These are phyloP conservation scores for Tetrapedia diversipes DNA, from an alignment of 2,888 invertebrate species.

Conservation along the genomic window DNA sequence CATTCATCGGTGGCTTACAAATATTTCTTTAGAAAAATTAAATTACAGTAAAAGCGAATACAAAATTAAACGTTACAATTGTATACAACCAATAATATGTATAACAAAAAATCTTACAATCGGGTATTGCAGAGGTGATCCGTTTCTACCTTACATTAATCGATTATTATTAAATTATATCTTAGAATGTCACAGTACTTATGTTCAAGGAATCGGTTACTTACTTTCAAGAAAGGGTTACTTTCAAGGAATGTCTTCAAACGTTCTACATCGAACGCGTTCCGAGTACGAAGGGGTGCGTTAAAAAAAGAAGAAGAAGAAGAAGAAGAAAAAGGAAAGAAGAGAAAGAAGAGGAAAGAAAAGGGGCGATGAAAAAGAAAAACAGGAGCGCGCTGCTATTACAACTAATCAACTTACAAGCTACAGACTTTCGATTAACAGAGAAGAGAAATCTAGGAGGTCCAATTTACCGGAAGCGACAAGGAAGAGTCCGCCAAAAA, in stretches of 20 bases:
- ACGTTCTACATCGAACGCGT: slow-evolving; percentile 71
- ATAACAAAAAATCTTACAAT: not conserved
- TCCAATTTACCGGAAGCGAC: slow-evolving; percentile 36
- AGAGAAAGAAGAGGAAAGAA: slow-evolving; percentile 24
- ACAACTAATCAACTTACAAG: slow-evolving; percentile 60
- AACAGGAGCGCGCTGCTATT: slow-evolving; percentile 47
- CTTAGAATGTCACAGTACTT: slow-evolving; percentile 80
- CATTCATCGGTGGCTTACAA: not conserved
- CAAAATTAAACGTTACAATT: no score
- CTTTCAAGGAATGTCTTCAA: slow-evolving; percentile 80
- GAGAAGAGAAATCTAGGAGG: slow-evolving; percentile 38
- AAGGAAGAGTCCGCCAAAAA: not conserved
- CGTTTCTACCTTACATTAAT: slow-evolving; percentile 55
- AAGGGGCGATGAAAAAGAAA: slow-evolving; percentile 6
- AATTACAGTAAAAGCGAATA: not conserved
- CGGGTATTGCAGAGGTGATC: slow-evolving; percentile 35
- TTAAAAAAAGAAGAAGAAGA: slow-evolving; percentile 58
- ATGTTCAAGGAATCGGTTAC: slow-evolving; percentile 55
- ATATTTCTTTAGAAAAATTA: not conserved
- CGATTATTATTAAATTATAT: slow-evolving; percentile 73
- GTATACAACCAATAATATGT: no score
- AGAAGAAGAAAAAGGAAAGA: slow-evolving; percentile 35
- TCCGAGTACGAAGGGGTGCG: slow-evolving; percentile 62
- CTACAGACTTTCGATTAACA: slow-evolving; percentile 61
- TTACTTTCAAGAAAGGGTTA: slow-evolving; percentile 66